Conservation (phyloP, 2,797 vertebrate genomes). For the Bovichtus variegatus region DNA sequence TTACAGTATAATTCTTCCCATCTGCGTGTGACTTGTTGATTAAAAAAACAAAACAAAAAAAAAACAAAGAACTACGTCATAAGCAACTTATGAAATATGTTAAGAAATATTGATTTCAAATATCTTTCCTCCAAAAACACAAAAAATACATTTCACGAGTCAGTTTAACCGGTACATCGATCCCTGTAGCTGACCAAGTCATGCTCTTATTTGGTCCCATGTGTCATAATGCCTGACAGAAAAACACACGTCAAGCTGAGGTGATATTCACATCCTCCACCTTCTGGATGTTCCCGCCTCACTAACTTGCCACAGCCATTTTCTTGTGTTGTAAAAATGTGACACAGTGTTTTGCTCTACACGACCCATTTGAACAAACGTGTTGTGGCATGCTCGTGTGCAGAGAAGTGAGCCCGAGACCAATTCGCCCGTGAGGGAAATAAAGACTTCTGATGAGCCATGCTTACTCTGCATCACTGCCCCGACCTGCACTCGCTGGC, state of each 20-base stretch:
- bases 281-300: constrained; percentile 50
- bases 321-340: constrained; percentile 47
- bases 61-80: background rate
- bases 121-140: constrained; percentile 9
- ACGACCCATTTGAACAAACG: constrained; percentile 51
- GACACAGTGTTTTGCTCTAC: constrained; percentile 67
- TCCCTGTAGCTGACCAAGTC: constrained; percentile 42
- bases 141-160: constrained; percentile 16
- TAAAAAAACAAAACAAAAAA: background rate
- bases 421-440: constrained; percentile 57
- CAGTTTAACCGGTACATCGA: constrained; percentile 22
- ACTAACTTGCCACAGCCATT: constrained; percentile 36
- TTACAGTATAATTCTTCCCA: constrained; percentile 70
- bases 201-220: constrained; percentile 60
- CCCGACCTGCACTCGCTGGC: constrained; percentile 25
- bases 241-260: constrained; percentile 57
- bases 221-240: constrained; percentile 50
- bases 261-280: constrained; percentile 50
- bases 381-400: constrained; percentile 56
- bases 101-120: constrained; percentile 18
- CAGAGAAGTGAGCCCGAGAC: constrained; percentile 49
- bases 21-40: constrained; percentile 31
- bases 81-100: constrained; percentile 12
- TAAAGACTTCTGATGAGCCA: constrained; percentile 43
- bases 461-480: constrained; percentile 49